phyloP scores from a whole-genome alignment of 2,888 invertebrate species.

The Melinopterus prodromus region DNA sequence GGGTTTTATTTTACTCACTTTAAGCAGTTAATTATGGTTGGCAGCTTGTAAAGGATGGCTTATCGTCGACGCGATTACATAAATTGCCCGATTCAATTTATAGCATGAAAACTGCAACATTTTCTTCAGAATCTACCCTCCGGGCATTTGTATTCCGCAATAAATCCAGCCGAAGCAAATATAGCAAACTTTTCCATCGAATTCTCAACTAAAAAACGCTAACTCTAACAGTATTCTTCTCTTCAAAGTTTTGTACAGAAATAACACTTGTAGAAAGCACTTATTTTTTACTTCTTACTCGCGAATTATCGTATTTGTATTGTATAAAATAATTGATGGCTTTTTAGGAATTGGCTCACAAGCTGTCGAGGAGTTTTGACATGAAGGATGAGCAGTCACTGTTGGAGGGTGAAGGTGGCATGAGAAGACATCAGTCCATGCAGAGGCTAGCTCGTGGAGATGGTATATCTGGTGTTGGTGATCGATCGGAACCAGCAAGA shows the following conservation, averaged over 20 bases:
- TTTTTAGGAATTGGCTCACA: constrained; percentile 83
- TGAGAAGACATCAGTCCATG: constrained; percentile 80
- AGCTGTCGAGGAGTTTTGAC: constrained; percentile 86
- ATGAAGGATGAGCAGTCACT: constrained; percentile 86
- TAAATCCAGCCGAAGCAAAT: background rate
- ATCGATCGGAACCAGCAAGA: constrained; percentile 58
- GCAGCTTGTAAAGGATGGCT: background rate
- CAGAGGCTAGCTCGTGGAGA: constrained; percentile 73
- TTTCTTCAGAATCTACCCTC: background rate
- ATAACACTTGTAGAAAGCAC: background rate
- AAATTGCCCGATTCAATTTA: background rate
- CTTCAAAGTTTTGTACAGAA: background rate
- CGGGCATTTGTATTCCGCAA: background rate
- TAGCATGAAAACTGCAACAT: background rate
- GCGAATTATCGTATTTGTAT: background rate
- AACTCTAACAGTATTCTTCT: too few species aligned
- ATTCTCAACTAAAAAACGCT: background rate
- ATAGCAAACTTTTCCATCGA: background rate
- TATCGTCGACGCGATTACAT: background rate
- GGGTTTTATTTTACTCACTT: background rate
- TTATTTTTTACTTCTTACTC: background rate
- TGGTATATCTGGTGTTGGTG: constrained; percentile 57
- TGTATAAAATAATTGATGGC: background rate
- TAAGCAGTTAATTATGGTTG: background rate
- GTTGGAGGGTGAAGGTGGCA: constrained; percentile 68